phyloP scores from a whole-genome alignment of 1,140 invertebrate species.

The Oppia nitens region DNA sequence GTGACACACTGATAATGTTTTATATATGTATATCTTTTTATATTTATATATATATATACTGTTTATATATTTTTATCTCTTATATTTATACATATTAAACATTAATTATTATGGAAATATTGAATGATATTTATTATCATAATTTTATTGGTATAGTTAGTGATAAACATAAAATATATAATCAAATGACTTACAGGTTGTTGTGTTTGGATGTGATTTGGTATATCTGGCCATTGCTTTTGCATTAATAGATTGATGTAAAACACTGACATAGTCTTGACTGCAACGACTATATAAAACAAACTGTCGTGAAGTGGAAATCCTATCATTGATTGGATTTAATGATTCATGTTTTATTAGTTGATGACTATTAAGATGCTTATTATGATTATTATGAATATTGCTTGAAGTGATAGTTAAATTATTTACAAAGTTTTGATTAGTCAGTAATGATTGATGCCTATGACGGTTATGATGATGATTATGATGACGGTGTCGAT shows the following conservation, averaged over 20 bases:
- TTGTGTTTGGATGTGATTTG: no score
- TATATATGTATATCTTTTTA: no score
- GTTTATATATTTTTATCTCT: neutral
- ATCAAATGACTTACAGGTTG: no score
- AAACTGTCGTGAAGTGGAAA: neutral
- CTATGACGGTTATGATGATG: neutral
- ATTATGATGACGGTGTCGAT: neutral
- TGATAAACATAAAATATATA: neutral
- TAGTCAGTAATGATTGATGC: neutral
- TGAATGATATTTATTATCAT: neutral
- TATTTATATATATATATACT: no score
- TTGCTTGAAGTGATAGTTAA: neutral
- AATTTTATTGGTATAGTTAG: neutral
- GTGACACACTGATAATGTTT: no score
- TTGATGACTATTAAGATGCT: neutral
- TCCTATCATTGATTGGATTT: neutral
- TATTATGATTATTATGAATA: no score
- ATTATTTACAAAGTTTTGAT: neutral
- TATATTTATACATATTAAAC: neutral
- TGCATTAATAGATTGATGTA: neutral
- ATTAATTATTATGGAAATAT: neutral
- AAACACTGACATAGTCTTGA: neutral
- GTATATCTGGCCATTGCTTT: no score
- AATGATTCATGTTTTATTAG: neutral
- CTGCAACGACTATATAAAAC: neutral